Conservation (phyloP, 2,797 vertebrate genomes). For the Anas acuta region DNA sequence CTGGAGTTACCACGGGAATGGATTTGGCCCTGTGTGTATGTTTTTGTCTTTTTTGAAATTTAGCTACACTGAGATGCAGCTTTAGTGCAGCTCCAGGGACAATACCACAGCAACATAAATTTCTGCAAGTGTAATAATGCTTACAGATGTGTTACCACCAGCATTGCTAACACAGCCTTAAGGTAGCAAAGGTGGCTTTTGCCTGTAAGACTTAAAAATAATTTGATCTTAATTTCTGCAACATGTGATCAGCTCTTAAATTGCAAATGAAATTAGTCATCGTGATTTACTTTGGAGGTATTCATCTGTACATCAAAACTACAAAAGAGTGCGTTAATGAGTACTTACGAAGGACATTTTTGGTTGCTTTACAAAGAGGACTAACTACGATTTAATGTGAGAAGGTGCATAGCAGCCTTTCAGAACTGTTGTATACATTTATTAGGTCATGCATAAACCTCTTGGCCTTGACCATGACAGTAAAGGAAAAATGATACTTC, state of each 20-base stretch:
- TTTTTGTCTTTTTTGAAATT: background rate
- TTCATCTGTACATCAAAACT: background rate
- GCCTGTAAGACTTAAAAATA: background rate
- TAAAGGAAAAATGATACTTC: constrained; percentile 17
- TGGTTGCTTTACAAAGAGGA: constrained; percentile 7
- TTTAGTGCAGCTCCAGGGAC: background rate
- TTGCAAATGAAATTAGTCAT: background rate
- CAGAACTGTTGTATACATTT: background rate
- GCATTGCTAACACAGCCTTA: background rate
- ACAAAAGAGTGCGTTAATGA: background rate
- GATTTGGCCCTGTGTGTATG: background rate
- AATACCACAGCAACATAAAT: background rate
- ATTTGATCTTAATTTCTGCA: background rate
- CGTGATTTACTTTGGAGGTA: background rate
- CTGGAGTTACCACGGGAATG: background rate
- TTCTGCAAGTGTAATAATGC: background rate
- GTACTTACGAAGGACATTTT: background rate
- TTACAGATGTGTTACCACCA: background rate
- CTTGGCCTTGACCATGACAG: background rate
- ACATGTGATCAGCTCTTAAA: background rate
- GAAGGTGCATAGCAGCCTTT: constrained; percentile 3
- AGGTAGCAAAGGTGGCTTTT: background rate
- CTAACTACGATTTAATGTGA: background rate
- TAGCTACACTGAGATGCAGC: background rate
- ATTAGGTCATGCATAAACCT: constrained; percentile 9